Conservation (phyloP, 2,113 vertebrate species). For the Engraulis encrasicolus region DNA sequence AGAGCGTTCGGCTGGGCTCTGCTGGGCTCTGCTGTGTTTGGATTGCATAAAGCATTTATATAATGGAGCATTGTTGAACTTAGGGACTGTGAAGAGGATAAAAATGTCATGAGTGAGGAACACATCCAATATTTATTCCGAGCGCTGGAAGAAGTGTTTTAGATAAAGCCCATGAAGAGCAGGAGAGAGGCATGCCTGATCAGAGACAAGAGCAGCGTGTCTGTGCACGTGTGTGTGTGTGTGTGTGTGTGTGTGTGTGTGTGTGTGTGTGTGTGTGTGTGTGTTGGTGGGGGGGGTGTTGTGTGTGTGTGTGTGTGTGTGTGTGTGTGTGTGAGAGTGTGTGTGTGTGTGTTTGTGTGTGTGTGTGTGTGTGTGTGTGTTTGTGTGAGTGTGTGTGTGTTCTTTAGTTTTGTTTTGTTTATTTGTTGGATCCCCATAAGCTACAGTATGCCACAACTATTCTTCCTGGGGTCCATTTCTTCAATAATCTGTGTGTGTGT, state of each 20-base stretch:
- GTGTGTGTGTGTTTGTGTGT: conserved; percentile 62
- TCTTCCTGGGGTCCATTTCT: too few species aligned
- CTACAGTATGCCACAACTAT: too few species aligned
- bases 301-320: too few species aligned
- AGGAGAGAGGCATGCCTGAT: conserved; percentile 38
- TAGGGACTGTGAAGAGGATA: conserved; percentile 69
- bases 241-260: conserved; percentile 10
- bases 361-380: conserved; percentile 65
- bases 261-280: conserved; percentile 1
- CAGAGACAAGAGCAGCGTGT: background rate
- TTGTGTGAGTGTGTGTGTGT: conserved; percentile 62
- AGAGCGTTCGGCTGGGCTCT: conserved; percentile 67
- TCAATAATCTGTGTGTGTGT: too few species aligned
- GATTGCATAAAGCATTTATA: conserved; percentile 79
- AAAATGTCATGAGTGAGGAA: conserved; percentile 68
- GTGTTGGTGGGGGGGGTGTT: too few species aligned
- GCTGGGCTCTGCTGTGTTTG: too few species aligned
- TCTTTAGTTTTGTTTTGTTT: too few species aligned
- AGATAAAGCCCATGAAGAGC: conserved; percentile 58
- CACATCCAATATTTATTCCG: conserved; percentile 77
- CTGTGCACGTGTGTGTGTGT: conserved; percentile 12
- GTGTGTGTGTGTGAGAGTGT: too few species aligned
- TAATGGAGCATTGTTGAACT: conserved; percentile 75
- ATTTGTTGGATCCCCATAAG: too few species aligned
- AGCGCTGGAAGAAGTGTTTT: conserved; percentile 56